A percentile compares a stretch with the other conserved stretches of the same genome.
Conservation (phyloP, 2,888 invertebrate species). For the Acanthosepion pharaonis region DNA sequence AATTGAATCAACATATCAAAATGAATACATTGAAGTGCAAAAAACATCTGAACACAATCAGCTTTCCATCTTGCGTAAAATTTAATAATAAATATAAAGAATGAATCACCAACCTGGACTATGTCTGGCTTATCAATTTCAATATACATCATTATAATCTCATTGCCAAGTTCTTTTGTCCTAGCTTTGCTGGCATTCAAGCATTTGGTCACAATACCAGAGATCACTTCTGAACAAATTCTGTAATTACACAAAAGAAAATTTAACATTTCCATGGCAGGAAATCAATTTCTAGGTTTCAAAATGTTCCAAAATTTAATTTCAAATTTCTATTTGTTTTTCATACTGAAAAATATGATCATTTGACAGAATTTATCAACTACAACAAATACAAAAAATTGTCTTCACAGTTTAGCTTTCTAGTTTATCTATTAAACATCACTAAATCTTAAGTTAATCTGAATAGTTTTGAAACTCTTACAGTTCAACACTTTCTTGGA, state of each 20-base stretch:
- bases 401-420: no score
- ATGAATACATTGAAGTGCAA: not conserved
- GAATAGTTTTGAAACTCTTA: no score
- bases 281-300: not conserved
- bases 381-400: no score
- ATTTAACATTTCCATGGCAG: not conserved
- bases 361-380: no score
- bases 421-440: no score
- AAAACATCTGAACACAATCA: not conserved
- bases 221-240: conserved; percentile 90
- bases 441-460: no score
- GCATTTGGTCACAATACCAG: conserved; percentile 91
- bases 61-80: not conserved
- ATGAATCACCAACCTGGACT: conserved; percentile 78
- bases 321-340: no score
- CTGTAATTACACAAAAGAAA: conserved; percentile 71
- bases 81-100: not conserved
- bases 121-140: conserved; percentile 95
- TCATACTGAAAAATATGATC: no score
- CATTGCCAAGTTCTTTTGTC: conserved; percentile 91
- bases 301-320: no score
- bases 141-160: conserved; percentile 92
- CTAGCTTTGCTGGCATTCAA: conserved; percentile 92
- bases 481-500: no score
- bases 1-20: not conserved